These are phyloP conservation scores for Meandrina meandrites DNA, from an alignment of 92 coral and sea anemone species.

Conservation along the genomic window DNA sequence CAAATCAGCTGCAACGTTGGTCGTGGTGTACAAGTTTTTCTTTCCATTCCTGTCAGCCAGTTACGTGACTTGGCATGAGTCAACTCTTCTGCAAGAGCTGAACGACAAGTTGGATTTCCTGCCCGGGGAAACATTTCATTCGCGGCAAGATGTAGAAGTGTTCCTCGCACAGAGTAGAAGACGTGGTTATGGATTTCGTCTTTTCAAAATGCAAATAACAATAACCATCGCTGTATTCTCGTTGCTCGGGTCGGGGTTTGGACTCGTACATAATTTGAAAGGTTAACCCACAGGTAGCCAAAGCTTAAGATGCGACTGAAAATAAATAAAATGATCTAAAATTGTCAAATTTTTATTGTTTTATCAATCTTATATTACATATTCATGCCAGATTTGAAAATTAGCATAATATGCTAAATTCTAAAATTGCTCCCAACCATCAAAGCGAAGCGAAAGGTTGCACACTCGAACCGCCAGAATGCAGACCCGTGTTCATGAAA, in stretches of 20 bases:
- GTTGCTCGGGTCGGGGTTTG: conserved; percentile 55
- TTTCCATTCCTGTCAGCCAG: conserved; percentile 67
- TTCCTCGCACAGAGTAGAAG: conserved; percentile 63
- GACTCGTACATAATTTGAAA: conserved; percentile 54
- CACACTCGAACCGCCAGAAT: no score
- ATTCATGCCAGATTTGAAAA: no score
- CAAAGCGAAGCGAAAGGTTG: no score
- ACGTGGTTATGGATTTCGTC: conserved; percentile 65
- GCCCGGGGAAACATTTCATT: conserved; percentile 47
- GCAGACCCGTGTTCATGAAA: no score
- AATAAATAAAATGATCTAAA: no score
- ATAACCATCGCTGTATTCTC: conserved; percentile 62
- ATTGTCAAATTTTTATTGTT: no score
- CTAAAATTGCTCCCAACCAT: no score
- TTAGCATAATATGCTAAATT: no score
- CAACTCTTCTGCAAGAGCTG: conserved; percentile 50
- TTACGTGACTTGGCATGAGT: conserved; percentile 70
- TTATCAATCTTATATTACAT: no score
- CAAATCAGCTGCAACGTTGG: conserved; percentile 57
- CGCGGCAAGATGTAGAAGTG: conserved; percentile 51
- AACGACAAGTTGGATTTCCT: conserved; percentile 51
- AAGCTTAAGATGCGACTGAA: no score
- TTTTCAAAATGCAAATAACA: conserved; percentile 59
- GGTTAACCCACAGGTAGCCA: no score
- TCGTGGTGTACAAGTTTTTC: conserved; percentile 64